These are phyloP conservation scores for Melinaea menophilus DNA, from an alignment of 2,888 invertebrate genomes.

Conservation along the genomic window DNA sequence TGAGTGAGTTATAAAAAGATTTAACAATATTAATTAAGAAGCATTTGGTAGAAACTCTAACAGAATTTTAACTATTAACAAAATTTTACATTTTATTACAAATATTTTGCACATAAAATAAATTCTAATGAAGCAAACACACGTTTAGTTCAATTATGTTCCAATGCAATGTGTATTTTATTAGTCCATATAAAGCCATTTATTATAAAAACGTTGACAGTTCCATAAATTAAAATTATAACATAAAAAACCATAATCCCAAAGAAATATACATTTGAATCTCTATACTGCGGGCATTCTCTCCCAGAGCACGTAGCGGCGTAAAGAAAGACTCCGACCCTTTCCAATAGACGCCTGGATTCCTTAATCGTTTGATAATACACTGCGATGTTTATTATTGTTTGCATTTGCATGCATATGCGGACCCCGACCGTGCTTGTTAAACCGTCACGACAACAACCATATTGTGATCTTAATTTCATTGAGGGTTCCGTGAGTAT, in stretches of 20 bases:
- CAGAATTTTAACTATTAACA: neutral
- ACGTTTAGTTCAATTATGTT: neutral
- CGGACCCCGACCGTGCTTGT: conserved; percentile 21
- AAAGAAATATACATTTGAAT: conserved; percentile 3
- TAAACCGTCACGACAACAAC: conserved; percentile 18
- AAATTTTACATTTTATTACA: neutral
- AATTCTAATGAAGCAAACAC: no score
- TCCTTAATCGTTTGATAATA: conserved; percentile 68
- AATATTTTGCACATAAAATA: neutral
- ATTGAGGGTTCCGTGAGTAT: neutral
- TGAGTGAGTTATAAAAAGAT: no score
- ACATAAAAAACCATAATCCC: conserved; percentile 4
- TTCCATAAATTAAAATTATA: conserved; percentile 4
- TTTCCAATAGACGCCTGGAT: conserved; percentile 49
- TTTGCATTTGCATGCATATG: conserved; percentile 34
- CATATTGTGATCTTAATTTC: neutral
- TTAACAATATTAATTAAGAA: no score
- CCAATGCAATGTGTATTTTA: neutral
- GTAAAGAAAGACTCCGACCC: conserved; percentile 65
- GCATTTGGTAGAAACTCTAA: neutral
- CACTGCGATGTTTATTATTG: conserved; percentile 54
- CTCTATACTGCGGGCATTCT: conserved; percentile 61
- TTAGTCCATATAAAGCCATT: neutral
- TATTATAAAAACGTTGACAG: conserved; percentile 3
- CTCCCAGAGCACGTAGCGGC: conserved; percentile 66